phyloP scores from a whole-genome alignment of 2,888 invertebrate species.

The Keiferia lycopersicella region DNA sequence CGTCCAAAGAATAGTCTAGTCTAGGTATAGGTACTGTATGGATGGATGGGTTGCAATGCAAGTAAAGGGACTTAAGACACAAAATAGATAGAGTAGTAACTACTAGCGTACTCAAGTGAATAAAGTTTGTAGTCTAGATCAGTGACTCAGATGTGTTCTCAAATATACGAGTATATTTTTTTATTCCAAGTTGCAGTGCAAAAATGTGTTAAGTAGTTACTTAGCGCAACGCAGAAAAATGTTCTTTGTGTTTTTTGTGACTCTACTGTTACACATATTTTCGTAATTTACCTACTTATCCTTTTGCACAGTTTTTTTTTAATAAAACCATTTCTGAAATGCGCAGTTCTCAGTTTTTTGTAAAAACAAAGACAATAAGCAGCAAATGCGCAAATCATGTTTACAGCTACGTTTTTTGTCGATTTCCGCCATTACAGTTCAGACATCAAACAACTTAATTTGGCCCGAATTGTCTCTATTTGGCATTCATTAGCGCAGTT shows the following conservation, averaged over 20 bases:
- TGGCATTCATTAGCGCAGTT: too few species aligned
- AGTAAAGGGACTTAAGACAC: too few species aligned
- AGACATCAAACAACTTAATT: conserved; percentile 14
- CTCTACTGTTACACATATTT: background rate
- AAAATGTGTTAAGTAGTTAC: too few species aligned
- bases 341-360: background rate
- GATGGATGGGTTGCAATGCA: too few species aligned
- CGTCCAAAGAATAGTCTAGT: too few species aligned
- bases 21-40: too few species aligned
- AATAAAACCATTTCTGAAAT: background rate
- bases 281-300: background rate
- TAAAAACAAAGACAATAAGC: background rate
- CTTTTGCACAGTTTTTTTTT: background rate
- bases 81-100: too few species aligned
- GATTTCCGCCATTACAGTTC: background rate
- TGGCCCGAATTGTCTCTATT: background rate
- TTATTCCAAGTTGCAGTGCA: background rate
- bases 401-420: conserved; percentile 15
- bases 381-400: conserved; percentile 11
- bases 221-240: background rate
- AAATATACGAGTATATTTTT: too few species aligned
- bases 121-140: too few species aligned
- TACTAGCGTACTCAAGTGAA: too few species aligned
- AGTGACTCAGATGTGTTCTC: too few species aligned
- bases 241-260: background rate